phyloP scores from a whole-genome alignment of 2,113 vertebrate species.

The Apaloderma vittatum region DNA sequence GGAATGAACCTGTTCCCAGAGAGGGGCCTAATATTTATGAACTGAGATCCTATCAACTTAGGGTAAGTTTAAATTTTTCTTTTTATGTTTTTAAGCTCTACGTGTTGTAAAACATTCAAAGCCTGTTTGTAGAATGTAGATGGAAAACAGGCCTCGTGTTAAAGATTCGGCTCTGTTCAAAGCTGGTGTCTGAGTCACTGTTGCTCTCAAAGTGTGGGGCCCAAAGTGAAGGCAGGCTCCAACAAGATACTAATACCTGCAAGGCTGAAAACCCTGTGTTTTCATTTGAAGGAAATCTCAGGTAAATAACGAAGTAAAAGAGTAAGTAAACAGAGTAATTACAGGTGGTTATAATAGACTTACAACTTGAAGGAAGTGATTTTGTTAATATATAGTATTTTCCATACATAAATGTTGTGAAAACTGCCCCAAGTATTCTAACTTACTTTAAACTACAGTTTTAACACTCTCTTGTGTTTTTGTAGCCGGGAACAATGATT shows the following conservation, averaged over 20 bases:
- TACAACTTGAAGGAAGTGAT: not conserved
- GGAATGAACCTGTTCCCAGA: conserved; percentile 93
- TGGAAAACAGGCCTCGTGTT: not conserved
- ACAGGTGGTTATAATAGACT: not conserved
- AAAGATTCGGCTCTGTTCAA: not conserved
- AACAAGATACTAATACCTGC: not conserved
- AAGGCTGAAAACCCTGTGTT: not conserved
- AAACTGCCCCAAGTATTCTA: not conserved
- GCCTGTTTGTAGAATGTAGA: not conserved
- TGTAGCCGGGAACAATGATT: conserved; percentile 98
- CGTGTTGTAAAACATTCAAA: not conserved
- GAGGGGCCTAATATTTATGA: conserved; percentile 95
- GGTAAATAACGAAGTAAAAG: not conserved
- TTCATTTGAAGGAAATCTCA: not conserved
- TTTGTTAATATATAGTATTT: not conserved
- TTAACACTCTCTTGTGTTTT: conserved; percentile 32
- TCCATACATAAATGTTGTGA: not conserved
- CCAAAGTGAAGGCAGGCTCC: not conserved
- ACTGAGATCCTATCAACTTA: conserved; percentile 93
- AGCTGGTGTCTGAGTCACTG: not conserved
- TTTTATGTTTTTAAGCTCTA: not conserved
- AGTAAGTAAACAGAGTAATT: not conserved
- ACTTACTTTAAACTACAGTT: not conserved
- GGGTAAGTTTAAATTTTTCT: conserved; percentile 81
- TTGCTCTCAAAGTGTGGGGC: not conserved